These are phyloP conservation scores for Sitobion miscanthi DNA, from an alignment of 1,140 invertebrate genomes.

Conservation along the genomic window DNA sequence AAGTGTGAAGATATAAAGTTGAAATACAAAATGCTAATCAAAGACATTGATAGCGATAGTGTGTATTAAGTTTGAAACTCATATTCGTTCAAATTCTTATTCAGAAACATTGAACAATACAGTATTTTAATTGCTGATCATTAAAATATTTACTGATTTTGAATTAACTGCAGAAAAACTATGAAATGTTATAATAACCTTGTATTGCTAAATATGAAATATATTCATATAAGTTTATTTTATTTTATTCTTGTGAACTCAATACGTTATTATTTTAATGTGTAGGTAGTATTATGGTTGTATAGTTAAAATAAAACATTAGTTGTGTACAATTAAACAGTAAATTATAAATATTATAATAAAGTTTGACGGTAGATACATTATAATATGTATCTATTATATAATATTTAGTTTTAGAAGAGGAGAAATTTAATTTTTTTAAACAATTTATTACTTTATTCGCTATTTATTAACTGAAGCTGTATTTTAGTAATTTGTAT, in stretches of 20 bases:
- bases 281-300: not conserved
- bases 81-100: not conserved
- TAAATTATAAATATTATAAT: not conserved
- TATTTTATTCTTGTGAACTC: not conserved
- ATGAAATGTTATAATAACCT: not conserved
- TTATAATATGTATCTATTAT: not conserved
- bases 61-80: not conserved
- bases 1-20: not conserved
- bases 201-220: not conserved
- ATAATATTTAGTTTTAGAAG: not conserved
- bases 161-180: not conserved
- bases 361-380: not conserved
- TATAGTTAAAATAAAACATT: not conserved
- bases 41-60: not conserved
- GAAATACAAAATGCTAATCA: not conserved
- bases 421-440: not conserved
- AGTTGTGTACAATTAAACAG: not conserved
- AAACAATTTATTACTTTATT: not conserved
- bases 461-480: not conserved
- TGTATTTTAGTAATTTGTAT: not conserved
- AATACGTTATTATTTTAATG: not conserved
- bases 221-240: not conserved
- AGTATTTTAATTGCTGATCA: not conserved
- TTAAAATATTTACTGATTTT: not conserved
- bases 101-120: not conserved